Percentiles rank a stretch among this genome's conserved stretches.
Conservation (phyloP, 2,797 vertebrate genomes). For the Heteromormyrus szaboi region DNA sequence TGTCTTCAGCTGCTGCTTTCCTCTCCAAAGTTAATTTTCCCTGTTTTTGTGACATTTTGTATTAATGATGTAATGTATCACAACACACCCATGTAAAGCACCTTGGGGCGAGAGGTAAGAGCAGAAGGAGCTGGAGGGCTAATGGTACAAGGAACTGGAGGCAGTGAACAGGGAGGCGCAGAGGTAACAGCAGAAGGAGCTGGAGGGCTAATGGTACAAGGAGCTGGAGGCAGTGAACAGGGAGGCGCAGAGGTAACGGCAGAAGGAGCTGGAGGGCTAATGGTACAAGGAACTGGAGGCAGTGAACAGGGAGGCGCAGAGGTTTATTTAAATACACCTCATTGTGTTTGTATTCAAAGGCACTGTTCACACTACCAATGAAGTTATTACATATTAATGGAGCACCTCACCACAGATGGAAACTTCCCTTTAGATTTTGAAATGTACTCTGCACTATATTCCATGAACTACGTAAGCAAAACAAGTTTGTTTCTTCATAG, state of each 20-base stretch:
- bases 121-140: slow-evolving; percentile 52
- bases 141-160: neutral
- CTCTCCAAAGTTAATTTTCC: neutral
- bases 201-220: too few relatives aligned
- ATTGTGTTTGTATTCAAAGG: neutral
- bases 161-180: neutral
- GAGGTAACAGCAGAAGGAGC: neutral
- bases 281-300: slow-evolving; percentile 33
- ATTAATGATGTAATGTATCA: neutral
- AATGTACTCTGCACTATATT: neutral
- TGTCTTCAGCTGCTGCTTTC: neutral
- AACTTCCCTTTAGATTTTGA: neutral
- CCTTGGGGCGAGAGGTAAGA: slow-evolving; percentile 50
- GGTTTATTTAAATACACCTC: neutral
- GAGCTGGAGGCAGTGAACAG: slow-evolving; percentile 33
- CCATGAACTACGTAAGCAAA: neutral
- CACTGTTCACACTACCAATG: neutral
- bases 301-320: neutral
- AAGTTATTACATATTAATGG: neutral
- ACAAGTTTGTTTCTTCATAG: neutral
- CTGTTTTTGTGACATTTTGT: neutral
- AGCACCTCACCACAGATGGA: neutral
- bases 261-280: slow-evolving; percentile 62
- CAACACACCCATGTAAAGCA: neutral
- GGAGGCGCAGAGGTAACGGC: slow-evolving; percentile 32